Base-by-base conservation (phyloP, 2,113 vertebrate species). In the Elaphurus davidianus region DNA sequence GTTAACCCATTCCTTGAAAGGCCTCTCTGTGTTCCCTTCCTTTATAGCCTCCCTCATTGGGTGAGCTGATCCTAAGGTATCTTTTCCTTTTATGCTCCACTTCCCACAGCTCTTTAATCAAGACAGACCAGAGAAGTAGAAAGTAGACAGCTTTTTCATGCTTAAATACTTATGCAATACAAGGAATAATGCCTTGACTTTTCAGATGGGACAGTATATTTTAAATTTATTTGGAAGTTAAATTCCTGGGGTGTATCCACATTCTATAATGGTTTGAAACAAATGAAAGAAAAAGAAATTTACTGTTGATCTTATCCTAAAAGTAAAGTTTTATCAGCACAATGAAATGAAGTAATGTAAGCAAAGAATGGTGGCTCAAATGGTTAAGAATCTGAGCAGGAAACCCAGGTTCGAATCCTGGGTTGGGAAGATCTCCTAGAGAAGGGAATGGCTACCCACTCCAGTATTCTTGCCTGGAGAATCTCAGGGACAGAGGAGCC, bases 231-330 rank as follows among this genome's bases (percentile, higher is more conserved):
- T 95, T 27, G 55, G 62, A 97, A 64, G 91, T 97, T 98, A 96
- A 96, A 97, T 96, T 98, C 92, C 96, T 40, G 0, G 85, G 97
- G 87, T 93, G 74, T 2, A 17, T 95, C 98, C 71, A 98, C 87
- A 96, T 79, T 87, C 36, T 67, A 55, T 30, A 83, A 83, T 36
- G 81, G 81, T 36, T 55, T 40, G n/a, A 83, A 83, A 83, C 96
- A 93, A 95, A 90, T 97, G 97, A 97, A 97, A 95, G 50, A 88
- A 83, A 79, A 91, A 89, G 81, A 83, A 98, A 94, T 96, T 97
- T 98, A 94, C 93, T 95, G 96, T 97, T 97, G 89, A 97, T 98
- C 98, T 98, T 98, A 98, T 79, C 93, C 90, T 97, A 98, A 98
- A 74, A 95, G 16, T 94, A 90, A 98, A 91, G 87, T 95, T 90